Evolutionary conservation across 1,140 invertebrate genomes (phyloP).

Genomic region (Zophobas morio): DNA sequence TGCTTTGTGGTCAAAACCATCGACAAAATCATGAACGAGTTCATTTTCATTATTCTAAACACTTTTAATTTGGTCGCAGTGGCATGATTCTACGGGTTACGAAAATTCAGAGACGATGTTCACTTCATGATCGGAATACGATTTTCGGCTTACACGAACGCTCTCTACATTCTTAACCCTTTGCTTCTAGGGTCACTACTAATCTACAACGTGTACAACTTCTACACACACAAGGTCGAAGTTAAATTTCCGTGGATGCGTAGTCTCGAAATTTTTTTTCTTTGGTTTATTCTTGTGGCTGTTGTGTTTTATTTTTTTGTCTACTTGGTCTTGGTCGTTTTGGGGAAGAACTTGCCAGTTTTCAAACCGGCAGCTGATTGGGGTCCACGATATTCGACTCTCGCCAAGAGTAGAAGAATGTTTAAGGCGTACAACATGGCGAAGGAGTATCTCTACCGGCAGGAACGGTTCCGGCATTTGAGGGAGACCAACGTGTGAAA

Average conservation of each 20-base stretch:
- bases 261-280: conserved; percentile 1
- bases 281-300: conserved; percentile 15
- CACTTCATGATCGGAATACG: conserved; percentile 49
- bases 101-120: conserved; percentile 47
- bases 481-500: background rate
- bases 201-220: background rate
- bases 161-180: conserved; percentile 23
- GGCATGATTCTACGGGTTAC: conserved; percentile 38
- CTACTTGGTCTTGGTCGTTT: background rate
- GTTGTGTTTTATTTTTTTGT: conserved; percentile 1
- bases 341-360: background rate
- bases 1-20: conserved; percentile 4
- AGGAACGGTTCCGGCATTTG: conserved; percentile 15
- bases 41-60: conserved; percentile 25
- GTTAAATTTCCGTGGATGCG: background rate
- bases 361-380: conserved; percentile 28
- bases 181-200: conserved; percentile 5
- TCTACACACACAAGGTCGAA: background rate
- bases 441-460: conserved; percentile 46
- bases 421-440: conserved; percentile 39
- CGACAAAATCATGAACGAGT: conserved; percentile 12
- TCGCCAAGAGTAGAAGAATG: conserved; percentile 44
- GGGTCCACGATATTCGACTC: conserved; percentile 15
- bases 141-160: conserved; percentile 28
- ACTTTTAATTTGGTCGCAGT: conserved; percentile 18